Base-by-base conservation (phyloP, 2,888 invertebrate species). In the Melanchra persicariae region DNA sequence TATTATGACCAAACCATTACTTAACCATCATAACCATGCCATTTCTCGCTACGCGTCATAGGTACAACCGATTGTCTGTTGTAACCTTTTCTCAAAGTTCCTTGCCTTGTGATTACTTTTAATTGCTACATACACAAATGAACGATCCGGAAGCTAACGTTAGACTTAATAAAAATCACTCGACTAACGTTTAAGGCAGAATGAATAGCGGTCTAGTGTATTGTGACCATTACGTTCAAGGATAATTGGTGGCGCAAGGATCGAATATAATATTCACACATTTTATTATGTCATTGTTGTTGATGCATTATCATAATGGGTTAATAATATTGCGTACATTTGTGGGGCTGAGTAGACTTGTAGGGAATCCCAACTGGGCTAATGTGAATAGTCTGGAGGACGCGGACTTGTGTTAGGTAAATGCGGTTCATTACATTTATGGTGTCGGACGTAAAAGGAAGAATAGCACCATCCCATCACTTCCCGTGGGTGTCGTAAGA, bases 191-290 rank as follows among this genome's bases (percentile, higher is more conserved):
- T 85, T 76, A 79, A 59, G 76, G 86, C 63, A 55, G 54, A 66
- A 55, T 59, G 10, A 82, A 82, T 82, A 61, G 77, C 58, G 45
- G 60, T 61, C 69, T 51, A 66, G 26, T 59, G 68, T 76, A 77
- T 73, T 64, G 75, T 72, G 70, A 49, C 86, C 76, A 79, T 86
- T 65, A 51, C n/a, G 47, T 72, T 62, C 86, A 85, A 85, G 84
- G 86, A 77, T 86, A 86, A 85, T 85, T 57, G 70, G 43, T 67
- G 62, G 62, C 70, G 72, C 83, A 77, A 85, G 82, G 69, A 78
- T 71, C 70, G 65, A 67, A 76, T 82, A 67, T 68, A 24, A 62
- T 86, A 84, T 76, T 79, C 81, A 81, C 81, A 81, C 58, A 80
- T 57, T 81, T 73, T 78, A 83, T 79, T 69, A 74, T 67, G 62